Evolutionary conservation across 2,888 invertebrate genomes (phyloP).

Genomic region (Neria commutata): DNA sequence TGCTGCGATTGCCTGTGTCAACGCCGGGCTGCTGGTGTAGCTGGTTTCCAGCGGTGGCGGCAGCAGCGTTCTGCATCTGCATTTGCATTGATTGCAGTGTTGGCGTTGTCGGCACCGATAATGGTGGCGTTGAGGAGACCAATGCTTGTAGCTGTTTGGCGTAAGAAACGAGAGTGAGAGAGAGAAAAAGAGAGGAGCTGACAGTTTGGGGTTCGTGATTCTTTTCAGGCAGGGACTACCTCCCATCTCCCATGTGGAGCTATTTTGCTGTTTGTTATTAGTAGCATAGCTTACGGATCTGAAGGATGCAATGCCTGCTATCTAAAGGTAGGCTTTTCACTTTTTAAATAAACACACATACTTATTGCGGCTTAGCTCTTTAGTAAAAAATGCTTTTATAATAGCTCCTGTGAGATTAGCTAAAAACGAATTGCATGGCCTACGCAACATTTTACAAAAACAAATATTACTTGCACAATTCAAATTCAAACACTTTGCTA

Average conservation of each 20-base stretch:
- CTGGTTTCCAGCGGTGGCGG: conserved; percentile 35
- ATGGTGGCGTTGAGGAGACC: conserved; percentile 60
- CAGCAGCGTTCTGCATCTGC: conserved; percentile 54
- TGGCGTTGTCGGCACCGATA: conserved; percentile 59
- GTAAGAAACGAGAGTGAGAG: conserved; percentile 18
- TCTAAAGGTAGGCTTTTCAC: no score
- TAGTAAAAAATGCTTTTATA: not conserved
- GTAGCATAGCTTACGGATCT: no score
- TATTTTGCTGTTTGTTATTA: conserved; percentile 45
- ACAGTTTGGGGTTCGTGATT: not conserved
- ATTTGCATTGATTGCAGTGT: conserved; percentile 60
- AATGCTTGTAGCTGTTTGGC: conserved; percentile 60
- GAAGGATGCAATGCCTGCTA: no score
- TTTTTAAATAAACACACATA: no score
- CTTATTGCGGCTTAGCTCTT: not conserved
- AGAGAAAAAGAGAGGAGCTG: conserved; percentile 11
- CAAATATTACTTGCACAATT: not conserved
- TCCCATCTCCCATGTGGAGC: no score
- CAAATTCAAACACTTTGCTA: not conserved
- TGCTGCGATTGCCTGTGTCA: conserved; percentile 53
- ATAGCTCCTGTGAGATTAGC: no score
- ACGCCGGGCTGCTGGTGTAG: conserved; percentile 35
- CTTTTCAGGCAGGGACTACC: no score
- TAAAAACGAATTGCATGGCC: no score
- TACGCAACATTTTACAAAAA: not conserved